phyloP scores from a whole-genome alignment of 2,797 vertebrate genomes.

The Delichon dasypus region DNA sequence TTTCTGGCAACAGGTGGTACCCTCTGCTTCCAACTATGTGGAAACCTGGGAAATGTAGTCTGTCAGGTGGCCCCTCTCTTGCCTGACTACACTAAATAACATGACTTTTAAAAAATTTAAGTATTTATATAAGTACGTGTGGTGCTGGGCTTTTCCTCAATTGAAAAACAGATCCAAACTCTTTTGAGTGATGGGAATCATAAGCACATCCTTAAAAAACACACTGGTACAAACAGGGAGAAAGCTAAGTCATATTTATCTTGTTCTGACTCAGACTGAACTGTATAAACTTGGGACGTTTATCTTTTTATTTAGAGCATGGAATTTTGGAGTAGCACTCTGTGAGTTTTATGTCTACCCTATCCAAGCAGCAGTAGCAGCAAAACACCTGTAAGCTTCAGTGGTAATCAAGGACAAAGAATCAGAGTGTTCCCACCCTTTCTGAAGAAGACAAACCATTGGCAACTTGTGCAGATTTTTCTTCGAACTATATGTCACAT shows the following conservation, averaged over 20 bases:
- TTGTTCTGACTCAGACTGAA: neutral
- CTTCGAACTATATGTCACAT: conserved; percentile 14
- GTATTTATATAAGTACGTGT: fast-evolving
- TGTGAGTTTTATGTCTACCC: neutral
- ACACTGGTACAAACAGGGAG: neutral
- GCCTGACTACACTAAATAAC: neutral
- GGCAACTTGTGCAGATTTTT: neutral
- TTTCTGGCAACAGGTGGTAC: neutral
- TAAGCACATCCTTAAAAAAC: neutral
- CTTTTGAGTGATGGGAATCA: neutral
- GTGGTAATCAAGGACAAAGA: neutral
- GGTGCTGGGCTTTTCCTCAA: neutral
- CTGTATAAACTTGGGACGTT: neutral
- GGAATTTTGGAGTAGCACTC: neutral
- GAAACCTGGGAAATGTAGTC: neutral
- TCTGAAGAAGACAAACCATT: neutral
- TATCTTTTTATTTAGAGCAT: neutral
- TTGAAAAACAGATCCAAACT: neutral
- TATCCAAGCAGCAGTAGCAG: neutral
- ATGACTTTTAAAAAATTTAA: neutral
- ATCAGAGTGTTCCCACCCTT: neutral
- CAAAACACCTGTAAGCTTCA: neutral
- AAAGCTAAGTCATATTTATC: neutral
- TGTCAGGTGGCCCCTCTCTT: neutral
- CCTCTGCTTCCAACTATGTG: neutral